Evolutionary conservation across 30 jellyfish, hydroid and myxozoan genomes (phyloP), one percentile per base, ranked within the genome.

Genomic region (Catostylus mosaicus): DNA sequence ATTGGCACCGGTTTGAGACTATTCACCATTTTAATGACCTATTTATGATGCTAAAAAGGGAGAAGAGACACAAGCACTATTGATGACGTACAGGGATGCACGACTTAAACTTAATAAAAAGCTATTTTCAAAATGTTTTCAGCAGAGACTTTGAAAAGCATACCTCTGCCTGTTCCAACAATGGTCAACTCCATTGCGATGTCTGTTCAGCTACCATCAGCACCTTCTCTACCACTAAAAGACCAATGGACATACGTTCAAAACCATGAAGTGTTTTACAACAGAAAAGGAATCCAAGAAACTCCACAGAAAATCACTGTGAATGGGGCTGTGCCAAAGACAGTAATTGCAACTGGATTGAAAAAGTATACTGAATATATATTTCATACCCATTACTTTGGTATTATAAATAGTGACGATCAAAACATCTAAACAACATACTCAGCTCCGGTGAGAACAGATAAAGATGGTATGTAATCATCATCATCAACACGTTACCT

Each of bases 101-200:
- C n/a, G n/a, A n/a, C n/a, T n/a, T n/a, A n/a, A n/a, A n/a, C n/a
- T n/a, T n/a, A n/a, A n/a, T n/a, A n/a, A n/a, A n/a, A n/a, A n/a
- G n/a, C n/a, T 6, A 43, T 6, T 43, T 43, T 43, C 56, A 43
- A 6, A 6, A 8, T 43, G 56, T 8, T 38, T 31, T 0, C 74
- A 74, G 85, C 20, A 50, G 73, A 32, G 22, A 51, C 74, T 48
- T 57, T 62, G 4, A 30, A 8, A 22, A 74, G 62, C 24, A n/a
- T 74, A 12, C 85, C 85, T 2, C 35, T 36, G 29, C 85, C 85
- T 10, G 24, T 74, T 7, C 85, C 71, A 1, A 36, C 35, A 37
- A 74, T 74, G 85, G 32, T 74, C 12, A 74, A 74, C 34, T 52
- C 85, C 0, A 74, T 75, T 26, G 85, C 74, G 23, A 74, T 74